Evolutionary conservation across 2,888 invertebrate species (phyloP).

Genomic region (Leuctra nigra): DNA sequence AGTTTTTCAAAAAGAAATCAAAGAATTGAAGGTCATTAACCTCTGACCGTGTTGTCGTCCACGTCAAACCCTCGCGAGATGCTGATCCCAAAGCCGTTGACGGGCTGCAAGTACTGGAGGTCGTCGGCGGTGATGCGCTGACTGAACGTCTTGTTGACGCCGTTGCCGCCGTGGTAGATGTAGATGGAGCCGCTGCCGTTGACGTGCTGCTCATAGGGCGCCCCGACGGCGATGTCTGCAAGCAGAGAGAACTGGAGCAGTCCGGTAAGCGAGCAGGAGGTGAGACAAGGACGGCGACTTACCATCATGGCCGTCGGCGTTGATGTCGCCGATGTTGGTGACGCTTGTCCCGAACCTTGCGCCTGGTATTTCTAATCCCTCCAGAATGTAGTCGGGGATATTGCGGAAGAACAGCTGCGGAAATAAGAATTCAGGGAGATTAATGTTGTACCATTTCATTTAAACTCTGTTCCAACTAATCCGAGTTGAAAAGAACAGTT

Average conservation of each 20-base stretch:
- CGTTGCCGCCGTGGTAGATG: conserved; percentile 50
- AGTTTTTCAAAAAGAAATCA: too few species aligned
- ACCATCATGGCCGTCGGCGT: conserved; percentile 57
- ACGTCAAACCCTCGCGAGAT: conserved; percentile 53
- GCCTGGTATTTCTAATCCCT: too few species aligned
- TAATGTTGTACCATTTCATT: too few species aligned
- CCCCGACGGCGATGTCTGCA: conserved; percentile 56
- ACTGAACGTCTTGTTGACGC: conserved; percentile 40
- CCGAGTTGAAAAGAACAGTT: too few species aligned
- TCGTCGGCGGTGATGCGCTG: conserved; percentile 47
- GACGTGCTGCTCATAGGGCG: conserved; percentile 55
- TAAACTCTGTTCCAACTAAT: too few species aligned
- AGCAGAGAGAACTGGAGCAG: too few species aligned
- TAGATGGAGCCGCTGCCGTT: conserved; percentile 53
- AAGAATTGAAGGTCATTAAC: too few species aligned
- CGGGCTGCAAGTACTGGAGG: conserved; percentile 33
- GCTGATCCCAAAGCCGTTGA: conserved; percentile 53
- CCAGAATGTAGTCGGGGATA: too few species aligned
- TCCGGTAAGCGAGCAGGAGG: too few species aligned
- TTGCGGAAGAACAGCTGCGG: too few species aligned
- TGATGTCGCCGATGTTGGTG: conserved; percentile 56
- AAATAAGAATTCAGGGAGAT: too few species aligned
- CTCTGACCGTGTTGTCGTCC: conserved; percentile 53
- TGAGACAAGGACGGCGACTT: conserved; percentile 29
- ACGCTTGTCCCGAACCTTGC: conserved; percentile 57